Evolutionary conservation across 1,140 invertebrate genomes (phyloP).

Genomic region (Wasmannia auropunctata): DNA sequence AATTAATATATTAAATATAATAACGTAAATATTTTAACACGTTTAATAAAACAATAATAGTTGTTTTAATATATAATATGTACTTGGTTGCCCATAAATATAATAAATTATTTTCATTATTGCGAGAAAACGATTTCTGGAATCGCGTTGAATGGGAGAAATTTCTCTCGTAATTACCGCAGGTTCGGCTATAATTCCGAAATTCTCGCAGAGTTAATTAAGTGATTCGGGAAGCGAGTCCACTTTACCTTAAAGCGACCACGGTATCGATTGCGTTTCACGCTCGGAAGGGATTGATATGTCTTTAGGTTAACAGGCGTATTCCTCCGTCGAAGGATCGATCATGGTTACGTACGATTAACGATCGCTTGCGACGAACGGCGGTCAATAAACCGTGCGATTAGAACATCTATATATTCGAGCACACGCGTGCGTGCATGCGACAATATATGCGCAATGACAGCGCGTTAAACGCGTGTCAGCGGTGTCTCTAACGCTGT

Average conservation of each 20-base stretch:
- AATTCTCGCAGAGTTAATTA: slow-evolving; percentile 5
- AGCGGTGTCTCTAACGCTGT: slow-evolving; percentile 10
- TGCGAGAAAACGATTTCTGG: neutral
- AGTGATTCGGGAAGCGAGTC: neutral
- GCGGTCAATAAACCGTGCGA: slow-evolving; percentile 25
- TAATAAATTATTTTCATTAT: neutral
- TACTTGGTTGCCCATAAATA: neutral
- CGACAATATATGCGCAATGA: neutral
- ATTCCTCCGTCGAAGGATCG: slow-evolving; percentile 26
- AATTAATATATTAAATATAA: neutral
- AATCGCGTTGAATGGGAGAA: neutral
- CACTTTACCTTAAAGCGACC: neutral
- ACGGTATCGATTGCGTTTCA: slow-evolving; percentile 26
- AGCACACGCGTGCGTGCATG: neutral
- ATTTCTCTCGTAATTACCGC: neutral
- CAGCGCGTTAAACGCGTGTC: slow-evolving; percentile 10
- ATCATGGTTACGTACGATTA: slow-evolving; percentile 34
- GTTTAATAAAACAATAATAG: neutral
- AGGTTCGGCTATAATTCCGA: neutral
- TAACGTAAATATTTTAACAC: neutral
- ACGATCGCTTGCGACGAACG: slow-evolving; percentile 1
- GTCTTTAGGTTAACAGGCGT: slow-evolving; percentile 27
- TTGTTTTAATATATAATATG: neutral
- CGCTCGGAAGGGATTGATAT: slow-evolving; percentile 29
- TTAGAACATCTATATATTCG: slow-evolving; percentile 14